Conservation (phyloP, 2,888 invertebrate species). For the Andrena marginata region DNA sequence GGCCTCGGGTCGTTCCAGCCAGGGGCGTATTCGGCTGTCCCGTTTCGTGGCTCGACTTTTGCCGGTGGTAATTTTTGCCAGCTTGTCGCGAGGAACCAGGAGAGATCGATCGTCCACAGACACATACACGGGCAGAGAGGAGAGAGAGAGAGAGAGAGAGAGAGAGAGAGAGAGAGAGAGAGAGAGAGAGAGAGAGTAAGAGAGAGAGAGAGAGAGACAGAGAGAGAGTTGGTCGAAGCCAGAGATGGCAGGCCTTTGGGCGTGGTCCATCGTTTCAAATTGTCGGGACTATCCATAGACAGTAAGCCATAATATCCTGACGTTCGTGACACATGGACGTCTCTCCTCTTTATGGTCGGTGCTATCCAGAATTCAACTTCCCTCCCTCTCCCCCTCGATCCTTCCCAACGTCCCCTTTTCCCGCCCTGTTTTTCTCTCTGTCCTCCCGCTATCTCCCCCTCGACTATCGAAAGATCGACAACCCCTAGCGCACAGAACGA, state of each 20-base stretch:
- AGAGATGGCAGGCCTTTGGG: constrained; percentile 66
- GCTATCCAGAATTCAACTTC: constrained; percentile 34
- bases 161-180: constrained; percentile 31
- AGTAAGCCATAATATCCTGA: constrained; percentile 54
- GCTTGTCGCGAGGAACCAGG: constrained; percentile 61
- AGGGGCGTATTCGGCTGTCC: constrained; percentile 71
- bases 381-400: constrained; percentile 7
- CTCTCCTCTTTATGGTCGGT: constrained; percentile 41
- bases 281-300: constrained; percentile 53
- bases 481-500: constrained; percentile 3
- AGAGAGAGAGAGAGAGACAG: background rate
- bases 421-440: background rate
- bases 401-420: background rate
- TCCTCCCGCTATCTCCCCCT: constrained; percentile 19
- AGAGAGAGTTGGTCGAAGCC: constrained; percentile 57
- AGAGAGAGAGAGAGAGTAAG: constrained; percentile 7
- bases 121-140: background rate
- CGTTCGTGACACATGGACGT: constrained; percentile 49
- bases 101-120: constrained; percentile 64
- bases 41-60: constrained; percentile 65
- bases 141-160: constrained; percentile 2
- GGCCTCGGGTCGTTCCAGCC: constrained; percentile 64
- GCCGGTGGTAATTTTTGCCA: constrained; percentile 68
- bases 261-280: constrained; percentile 70
- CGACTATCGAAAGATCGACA: constrained; percentile 38